These are phyloP conservation scores for Scatophagus argus DNA, from an alignment of 2,113 vertebrate genomes.

Conservation along the genomic window DNA sequence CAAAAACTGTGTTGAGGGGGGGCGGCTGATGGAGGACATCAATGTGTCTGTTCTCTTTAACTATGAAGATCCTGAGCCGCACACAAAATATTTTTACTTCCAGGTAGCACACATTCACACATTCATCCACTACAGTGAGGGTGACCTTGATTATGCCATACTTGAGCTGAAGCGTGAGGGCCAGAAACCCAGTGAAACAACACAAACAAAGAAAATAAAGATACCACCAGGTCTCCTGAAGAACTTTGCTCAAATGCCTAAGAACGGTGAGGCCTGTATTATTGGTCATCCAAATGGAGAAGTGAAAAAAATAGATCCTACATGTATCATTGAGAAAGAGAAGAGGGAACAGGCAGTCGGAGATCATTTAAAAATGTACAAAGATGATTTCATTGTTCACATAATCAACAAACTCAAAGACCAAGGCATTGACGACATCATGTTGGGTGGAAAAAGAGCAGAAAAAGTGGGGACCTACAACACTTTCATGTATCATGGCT, in stretches of 20 bases:
- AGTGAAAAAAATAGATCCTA: conserved; percentile 34
- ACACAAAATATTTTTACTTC: accelerated
- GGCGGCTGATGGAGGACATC: accelerated
- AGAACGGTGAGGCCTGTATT: conserved; percentile 19
- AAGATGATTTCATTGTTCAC: accelerated
- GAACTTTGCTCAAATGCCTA: neutral
- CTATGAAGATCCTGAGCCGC: neutral
- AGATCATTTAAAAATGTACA: neutral
- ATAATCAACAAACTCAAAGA: accelerated
- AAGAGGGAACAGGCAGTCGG: neutral
- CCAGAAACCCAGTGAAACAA: accelerated
- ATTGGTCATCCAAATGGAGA: conserved; percentile 24
- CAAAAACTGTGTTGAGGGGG: accelerated
- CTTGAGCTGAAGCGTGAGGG: conserved; percentile 14
- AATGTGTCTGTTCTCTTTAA: neutral
- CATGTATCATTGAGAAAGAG: conserved; percentile 37
- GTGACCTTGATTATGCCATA: neutral
- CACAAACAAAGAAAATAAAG: accelerated
- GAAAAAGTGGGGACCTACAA: neutral
- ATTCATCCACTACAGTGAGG: accelerated
- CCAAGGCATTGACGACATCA: neutral
- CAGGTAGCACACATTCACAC: accelerated
- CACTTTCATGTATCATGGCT: conserved; percentile 40
- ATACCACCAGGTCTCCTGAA: conserved; percentile 51
- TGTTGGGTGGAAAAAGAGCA: neutral